Conservation (phyloP, 2,113 vertebrate species). For the Leucopternis melanops region DNA sequence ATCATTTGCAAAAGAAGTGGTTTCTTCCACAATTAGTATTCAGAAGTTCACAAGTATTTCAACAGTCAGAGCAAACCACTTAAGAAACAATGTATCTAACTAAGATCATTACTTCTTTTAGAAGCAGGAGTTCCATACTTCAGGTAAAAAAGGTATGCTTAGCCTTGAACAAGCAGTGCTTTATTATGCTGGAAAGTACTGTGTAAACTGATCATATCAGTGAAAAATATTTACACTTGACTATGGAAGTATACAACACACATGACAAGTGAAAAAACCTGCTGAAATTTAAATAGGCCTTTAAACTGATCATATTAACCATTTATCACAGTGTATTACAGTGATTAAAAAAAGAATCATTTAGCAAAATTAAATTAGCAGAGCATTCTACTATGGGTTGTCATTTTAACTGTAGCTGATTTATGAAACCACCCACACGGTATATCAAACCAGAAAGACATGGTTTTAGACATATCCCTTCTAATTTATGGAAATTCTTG, state of each 20-base stretch:
- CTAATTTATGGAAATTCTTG: constrained; percentile 43
- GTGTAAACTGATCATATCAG: neutral
- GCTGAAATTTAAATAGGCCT: neutral
- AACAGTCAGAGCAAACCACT: neutral
- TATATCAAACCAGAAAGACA: constrained; percentile 17
- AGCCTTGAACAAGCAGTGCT: neutral
- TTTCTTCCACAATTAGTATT: neutral
- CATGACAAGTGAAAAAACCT: neutral
- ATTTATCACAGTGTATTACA: constrained; percentile 5
- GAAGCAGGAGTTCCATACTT: neutral
- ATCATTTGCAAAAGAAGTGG: neutral
- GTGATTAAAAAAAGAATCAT: neutral
- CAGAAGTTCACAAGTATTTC: neutral
- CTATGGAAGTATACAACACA: neutral
- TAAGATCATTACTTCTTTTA: neutral
- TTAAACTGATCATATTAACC: neutral
- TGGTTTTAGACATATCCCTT: neutral
- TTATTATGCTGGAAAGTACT: neutral
- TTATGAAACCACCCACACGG: neutral
- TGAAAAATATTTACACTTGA: neutral
- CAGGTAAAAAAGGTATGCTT: neutral
- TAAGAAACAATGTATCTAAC: neutral
- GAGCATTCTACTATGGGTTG: neutral
- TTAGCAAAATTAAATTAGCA: constrained; percentile 38
- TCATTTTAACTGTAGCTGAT: constrained; percentile 21